Base-by-base conservation (phyloP, 1,140 invertebrate species). In the Atta texana region DNA sequence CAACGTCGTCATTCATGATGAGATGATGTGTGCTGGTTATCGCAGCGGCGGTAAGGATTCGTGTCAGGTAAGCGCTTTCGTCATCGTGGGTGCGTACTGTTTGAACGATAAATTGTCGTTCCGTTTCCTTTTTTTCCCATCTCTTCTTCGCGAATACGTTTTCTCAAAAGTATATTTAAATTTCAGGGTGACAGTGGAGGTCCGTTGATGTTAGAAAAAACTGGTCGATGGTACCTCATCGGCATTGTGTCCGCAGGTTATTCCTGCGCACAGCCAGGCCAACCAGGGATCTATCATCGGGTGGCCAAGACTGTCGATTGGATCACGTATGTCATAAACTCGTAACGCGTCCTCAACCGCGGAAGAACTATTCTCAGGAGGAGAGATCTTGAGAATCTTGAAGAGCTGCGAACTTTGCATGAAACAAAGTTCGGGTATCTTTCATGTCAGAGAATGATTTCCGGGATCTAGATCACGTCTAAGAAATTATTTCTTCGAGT, bases 11-110 rank as follows among this genome's bases (percentile, higher is more conserved):
- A 99, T 99, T 91, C 98, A 98, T 93, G 98, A 98, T 81, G 98
- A 99, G 95, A 99, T 99, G 98, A 97, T 99, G 94, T 99, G 99
- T 94, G 99, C 98, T 6, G 99, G 98, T 1, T 99, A 99, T 94
- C 96, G 98, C 86, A 97, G 97, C 28, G 99, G 99, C 4, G 98
- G 98, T 7, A 98, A 98, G 91, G 97, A 98, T 93, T 97, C 97
- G 4, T 98, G 97, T 93, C 97, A 97, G 95, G 97, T 97, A 93
- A 94, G 93, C 87, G 18, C 0, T 75, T 51, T 44, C 69, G 6
- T 76, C 80, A 84, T 51, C 55, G 14, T 75, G 14, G 80, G 69
- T n/a, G 80, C 16, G 80, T 84, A 49, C 1, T 84, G 55, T 84
- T 84, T 84, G 69, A 61, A 63, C 69, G 55, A 84, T 84, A n/a